These are phyloP conservation scores for Miopithecus talapoin DNA, from an alignment of 2,797 vertebrate genomes.

Conservation along the genomic window DNA sequence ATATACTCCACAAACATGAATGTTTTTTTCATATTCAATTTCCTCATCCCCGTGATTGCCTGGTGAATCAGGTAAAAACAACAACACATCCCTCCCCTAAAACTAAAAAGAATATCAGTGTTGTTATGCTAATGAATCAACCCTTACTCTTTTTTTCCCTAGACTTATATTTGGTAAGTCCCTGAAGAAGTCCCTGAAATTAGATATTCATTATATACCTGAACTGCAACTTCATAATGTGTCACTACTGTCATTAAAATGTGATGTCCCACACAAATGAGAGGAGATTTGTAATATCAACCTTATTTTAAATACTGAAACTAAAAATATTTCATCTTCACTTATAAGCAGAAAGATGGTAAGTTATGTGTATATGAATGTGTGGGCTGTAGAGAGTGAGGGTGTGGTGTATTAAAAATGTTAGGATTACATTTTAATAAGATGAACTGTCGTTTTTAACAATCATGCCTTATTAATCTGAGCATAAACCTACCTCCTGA, in stretches of 20 bases:
- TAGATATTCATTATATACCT: slow-evolving; percentile 2
- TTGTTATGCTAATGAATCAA: slow-evolving; percentile 6
- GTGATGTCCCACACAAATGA: background rate
- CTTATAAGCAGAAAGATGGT: background rate
- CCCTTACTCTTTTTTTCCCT: background rate
- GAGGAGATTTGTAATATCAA: background rate
- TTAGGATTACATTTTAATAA: background rate
- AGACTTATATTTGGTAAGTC: background rate
- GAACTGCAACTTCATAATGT: background rate
- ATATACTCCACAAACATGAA: background rate
- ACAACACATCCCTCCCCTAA: background rate
- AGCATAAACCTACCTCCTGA: background rate
- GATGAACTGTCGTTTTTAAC: background rate
- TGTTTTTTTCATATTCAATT: background rate
- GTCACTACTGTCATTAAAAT: background rate
- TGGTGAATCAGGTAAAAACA: background rate
- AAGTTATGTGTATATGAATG: background rate
- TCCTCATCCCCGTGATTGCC: background rate
- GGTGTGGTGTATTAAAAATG: background rate
- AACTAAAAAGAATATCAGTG: background rate
- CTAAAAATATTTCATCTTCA: background rate
- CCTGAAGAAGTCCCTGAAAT: slow-evolving; percentile 52
- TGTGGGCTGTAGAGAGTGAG: background rate
- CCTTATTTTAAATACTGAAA: background rate
- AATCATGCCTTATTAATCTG: background rate